Percentiles rank a stretch among this genome's conserved stretches.
These are phyloP conservation scores for Polyommatus iphigenia DNA, from an alignment of 2,888 invertebrate genomes.

Conservation along the genomic window DNA sequence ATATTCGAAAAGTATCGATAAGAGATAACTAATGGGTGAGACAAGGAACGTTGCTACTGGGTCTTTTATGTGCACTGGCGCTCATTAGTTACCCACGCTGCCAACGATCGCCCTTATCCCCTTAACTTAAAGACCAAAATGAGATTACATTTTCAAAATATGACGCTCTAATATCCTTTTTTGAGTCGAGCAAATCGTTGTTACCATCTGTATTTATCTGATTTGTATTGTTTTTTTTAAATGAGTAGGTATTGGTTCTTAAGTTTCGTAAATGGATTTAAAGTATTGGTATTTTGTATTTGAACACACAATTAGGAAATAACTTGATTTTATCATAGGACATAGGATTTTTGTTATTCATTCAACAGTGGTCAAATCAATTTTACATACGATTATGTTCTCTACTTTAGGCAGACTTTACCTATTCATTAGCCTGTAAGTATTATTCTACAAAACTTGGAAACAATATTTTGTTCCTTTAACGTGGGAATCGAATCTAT, in stretches of 20 bases:
- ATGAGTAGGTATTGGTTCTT: conserved; percentile 22
- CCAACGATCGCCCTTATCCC: conserved; percentile 49
- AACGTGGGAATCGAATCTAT: background rate
- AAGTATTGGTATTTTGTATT: background rate
- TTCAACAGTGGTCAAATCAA: too few relatives aligned
- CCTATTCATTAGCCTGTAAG: background rate
- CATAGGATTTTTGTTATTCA: too few relatives aligned
- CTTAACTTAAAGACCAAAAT: conserved; percentile 31
- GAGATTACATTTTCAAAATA: conserved; percentile 18
- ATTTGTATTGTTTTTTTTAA: conserved; percentile 28
- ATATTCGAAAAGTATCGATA: conserved; percentile 63
- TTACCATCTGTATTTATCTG: conserved; percentile 28
- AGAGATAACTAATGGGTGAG: conserved; percentile 70
- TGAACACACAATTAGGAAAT: background rate
- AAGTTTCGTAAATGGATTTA: background rate
- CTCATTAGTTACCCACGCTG: conserved; percentile 24
- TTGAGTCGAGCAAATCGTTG: conserved; percentile 28
- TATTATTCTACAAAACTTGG: background rate
- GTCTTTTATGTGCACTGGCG: conserved; percentile 57
- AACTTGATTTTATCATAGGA: background rate
- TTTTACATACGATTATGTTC: background rate
- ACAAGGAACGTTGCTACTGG: conserved; percentile 64
- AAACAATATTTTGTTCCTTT: background rate
- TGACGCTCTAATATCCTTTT: conserved; percentile 30
- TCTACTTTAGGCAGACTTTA: background rate